Evolutionary conservation across 64 coral and sea anemone species (phyloP), one percentile per base, ranked within the genome.

Genomic region (Stichodactyla mertensii): DNA sequence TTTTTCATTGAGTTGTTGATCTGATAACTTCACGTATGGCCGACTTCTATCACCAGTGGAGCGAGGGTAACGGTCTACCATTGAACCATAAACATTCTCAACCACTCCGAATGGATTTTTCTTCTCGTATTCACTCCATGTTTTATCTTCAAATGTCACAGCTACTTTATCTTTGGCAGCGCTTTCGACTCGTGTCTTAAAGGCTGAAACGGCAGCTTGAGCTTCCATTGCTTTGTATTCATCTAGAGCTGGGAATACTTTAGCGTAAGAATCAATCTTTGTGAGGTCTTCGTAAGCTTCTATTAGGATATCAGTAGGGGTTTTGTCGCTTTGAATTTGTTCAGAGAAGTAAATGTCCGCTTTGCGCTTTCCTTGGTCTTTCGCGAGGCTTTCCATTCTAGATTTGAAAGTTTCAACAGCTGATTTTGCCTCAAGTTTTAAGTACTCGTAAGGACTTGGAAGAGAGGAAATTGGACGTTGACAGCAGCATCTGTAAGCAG

Each of bases 11-110:
- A 36, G 22, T 5, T 28, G 18, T 52, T 77, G 86, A 3, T 26
- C 22, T 61, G 86, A 80, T 52, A 89, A 78, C 18, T 96, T 92
- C 4, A 96, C 81, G 54, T 92, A 96, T 1, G 94, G 94, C 71
- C 92, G 88, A 22, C 82, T 96, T 55, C 94, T 88, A 69, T 96
- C 94, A 18, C 94, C 94, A 20, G 94, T 96, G 54, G 91, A 92
- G 51, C 94, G 91, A 14, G 94, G 94, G 86, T 96, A 96, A 27
- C 94, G 81, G 4, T 96, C 94, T 11, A 64, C 80, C 54, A 96
- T 89, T 4, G 94, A 87, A 15, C 92, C 94, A 9, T 87, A 89
- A 22, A 67, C 94, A 54, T 88, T 87, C 22, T 83, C 71, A 16
- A 96, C 91, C 24, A 96, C 18, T 0, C 19, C 12, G 22, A 92